These are phyloP conservation scores for Hanleya hanleyi DNA, from an alignment of 2,888 invertebrate genomes.

Conservation along the genomic window DNA sequence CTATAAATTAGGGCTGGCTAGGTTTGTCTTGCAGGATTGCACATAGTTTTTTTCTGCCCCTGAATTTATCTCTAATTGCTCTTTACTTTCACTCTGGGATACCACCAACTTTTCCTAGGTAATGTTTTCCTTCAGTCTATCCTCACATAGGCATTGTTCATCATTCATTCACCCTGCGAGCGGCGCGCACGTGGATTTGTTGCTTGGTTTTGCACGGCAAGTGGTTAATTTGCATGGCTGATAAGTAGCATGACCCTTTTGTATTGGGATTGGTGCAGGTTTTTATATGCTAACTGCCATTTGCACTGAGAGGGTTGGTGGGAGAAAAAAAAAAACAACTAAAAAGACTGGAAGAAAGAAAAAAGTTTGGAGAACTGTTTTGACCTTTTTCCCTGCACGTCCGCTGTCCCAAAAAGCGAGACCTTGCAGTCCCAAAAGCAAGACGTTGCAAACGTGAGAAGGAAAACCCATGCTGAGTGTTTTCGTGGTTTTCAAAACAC, in stretches of 20 bases:
- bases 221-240: neutral
- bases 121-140: too few species aligned
- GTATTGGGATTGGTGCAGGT: neutral
- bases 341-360: too few species aligned
- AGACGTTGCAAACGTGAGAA: neutral
- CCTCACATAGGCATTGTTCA: too few species aligned
- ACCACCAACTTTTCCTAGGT: neutral
- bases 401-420: too few species aligned
- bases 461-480: conserved; percentile 9
- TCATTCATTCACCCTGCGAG: too few species aligned
- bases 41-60: too few species aligned
- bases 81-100: neutral
- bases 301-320: conserved; percentile 8
- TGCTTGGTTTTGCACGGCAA: neutral
- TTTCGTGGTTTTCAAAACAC: conserved; percentile 2
- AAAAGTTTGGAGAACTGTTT: too few species aligned
- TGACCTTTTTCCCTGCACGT: too few species aligned
- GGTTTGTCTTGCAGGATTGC: too few species aligned
- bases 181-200: neutral
- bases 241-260: neutral
- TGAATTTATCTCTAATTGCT: neutral
- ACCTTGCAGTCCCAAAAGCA: too few species aligned
- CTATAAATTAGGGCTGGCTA: too few species aligned
- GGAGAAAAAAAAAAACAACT: too few species aligned
- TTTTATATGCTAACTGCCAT: neutral